Evolutionary conservation across 2,797 vertebrate genomes (phyloP), one percentile per base, ranked within the genome.

Genomic region (Nannoperca australis): DNA sequence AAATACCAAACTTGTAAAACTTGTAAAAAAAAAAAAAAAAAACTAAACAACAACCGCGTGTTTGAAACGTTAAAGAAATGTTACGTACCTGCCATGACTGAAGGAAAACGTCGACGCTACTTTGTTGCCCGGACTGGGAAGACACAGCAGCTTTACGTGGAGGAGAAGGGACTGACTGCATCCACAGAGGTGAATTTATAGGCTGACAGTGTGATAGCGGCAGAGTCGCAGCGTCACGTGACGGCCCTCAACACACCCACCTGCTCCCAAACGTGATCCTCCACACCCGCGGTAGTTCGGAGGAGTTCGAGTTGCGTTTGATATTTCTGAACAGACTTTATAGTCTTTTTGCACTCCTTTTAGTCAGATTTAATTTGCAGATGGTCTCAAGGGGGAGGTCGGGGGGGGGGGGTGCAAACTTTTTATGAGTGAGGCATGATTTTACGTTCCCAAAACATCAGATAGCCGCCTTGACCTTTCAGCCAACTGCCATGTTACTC

Each of bases 41-140:
- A 27, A 1, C 24, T 27, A 27, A 27, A 27, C 24, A 27, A 27
- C 24, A 27, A 27, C 18, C 24, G 12, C 20, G 4, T 1, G 27
- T 17, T 11, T 58, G 1, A 60, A 24, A 36, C 2, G 55, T 40
- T 27, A 3, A 62, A 27, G 24, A 27, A 79, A 73, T 4, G 69
- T 79, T 47, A 91, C 95, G 5, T 94, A 96, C 95, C 95, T 89
- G 94, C 85, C 95, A 96, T 96, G 91, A 83, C 86, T 70, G 79
- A 60, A 65, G 77, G 42, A 44, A 50, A 65, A 59, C 24, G 85
- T 83, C 69, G 78, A 69, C 88, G 91, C 89, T 86, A 85, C 90
- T 54, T 1, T 69, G 86, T 81, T 90, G 91, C 84, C 83, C 22
- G 70, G 83, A 89, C 87, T 70, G 56, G 15, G 14, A 3, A 13